A percentile compares a stretch with the other conserved stretches of the same genome.
These are phyloP conservation scores for Sylvilagus bachmani DNA, from an alignment of 2,113 vertebrate genomes.

Conservation along the genomic window DNA sequence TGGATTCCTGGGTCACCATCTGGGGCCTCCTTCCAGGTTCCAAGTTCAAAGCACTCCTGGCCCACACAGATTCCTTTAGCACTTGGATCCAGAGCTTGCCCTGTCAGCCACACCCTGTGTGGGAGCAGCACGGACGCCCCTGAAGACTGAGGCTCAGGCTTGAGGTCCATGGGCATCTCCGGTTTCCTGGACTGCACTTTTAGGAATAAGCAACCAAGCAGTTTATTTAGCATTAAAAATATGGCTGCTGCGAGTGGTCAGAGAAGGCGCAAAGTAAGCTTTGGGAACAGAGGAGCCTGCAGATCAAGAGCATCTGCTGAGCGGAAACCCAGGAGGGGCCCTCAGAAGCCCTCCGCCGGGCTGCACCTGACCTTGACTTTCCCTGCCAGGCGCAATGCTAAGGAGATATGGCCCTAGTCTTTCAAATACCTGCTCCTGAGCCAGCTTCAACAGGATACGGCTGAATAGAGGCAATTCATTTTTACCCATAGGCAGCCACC, in stretches of 20 bases:
- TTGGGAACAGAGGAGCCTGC: not conserved
- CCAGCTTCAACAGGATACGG: not conserved
- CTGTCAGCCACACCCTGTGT: not conserved
- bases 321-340: not conserved
- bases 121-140: not conserved
- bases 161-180: not conserved
- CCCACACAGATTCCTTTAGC: too few relatives aligned
- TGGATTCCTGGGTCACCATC: not conserved
- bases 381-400: not conserved
- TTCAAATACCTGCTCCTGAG: not conserved
- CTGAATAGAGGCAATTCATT: not conserved
- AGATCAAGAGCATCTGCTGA: not conserved
- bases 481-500: not conserved
- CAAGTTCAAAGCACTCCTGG: not conserved
- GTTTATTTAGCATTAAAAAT: not conserved
- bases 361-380: not conserved
- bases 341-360: not conserved
- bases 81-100: not conserved
- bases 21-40: accelerated
- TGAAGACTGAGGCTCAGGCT: not conserved
- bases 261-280: not conserved
- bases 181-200: not conserved
- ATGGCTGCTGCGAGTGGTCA: not conserved
- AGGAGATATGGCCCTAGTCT: not conserved
- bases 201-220: not conserved